A percentile compares a stretch with the other conserved stretches of the same genome.
Conservation (phyloP, 2,797 vertebrate genomes). For the Sebastes goodei region DNA sequence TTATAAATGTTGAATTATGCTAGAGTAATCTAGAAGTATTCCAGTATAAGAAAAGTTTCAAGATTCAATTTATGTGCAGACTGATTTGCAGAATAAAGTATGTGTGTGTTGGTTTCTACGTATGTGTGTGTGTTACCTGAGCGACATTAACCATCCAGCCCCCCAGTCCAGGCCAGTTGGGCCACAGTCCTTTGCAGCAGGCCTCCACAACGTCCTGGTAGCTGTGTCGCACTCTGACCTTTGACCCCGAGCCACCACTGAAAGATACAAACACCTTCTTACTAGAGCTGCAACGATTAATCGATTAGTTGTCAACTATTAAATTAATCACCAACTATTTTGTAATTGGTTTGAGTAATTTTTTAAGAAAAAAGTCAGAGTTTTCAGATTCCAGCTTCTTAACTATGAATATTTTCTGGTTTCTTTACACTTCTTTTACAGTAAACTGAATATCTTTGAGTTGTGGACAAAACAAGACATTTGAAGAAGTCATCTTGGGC, state of each 20-base stretch:
- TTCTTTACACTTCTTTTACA: rapidly evolving
- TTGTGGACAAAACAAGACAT: no score
- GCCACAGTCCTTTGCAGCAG: constrained; percentile 79
- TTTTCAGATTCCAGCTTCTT: no score
- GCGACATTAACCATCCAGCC: constrained; percentile 78
- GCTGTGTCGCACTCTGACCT: constrained; percentile 78
- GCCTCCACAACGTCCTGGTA: constrained; percentile 84
- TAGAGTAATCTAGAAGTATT: neutral
- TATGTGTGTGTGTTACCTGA: constrained; percentile 56
- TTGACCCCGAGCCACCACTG: constrained; percentile 56
- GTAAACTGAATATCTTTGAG: no score
- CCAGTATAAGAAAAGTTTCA: neutral
- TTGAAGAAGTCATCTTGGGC: rapidly evolving
- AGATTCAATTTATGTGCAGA: neutral
- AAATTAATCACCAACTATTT: no score
- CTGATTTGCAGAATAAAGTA: neutral
- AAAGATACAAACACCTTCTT: constrained; percentile 12
- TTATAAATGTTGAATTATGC: neutral
- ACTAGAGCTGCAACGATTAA: no score
- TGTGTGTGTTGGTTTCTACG: neutral
- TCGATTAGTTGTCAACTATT: no score
- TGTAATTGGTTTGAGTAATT: no score
- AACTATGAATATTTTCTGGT: no score
- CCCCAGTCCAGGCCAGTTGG: constrained; percentile 71
- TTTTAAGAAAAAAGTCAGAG: no score